Base-by-base conservation (phyloP, 2,888 invertebrate genomes). In the Drosophila multiciliata region DNA sequence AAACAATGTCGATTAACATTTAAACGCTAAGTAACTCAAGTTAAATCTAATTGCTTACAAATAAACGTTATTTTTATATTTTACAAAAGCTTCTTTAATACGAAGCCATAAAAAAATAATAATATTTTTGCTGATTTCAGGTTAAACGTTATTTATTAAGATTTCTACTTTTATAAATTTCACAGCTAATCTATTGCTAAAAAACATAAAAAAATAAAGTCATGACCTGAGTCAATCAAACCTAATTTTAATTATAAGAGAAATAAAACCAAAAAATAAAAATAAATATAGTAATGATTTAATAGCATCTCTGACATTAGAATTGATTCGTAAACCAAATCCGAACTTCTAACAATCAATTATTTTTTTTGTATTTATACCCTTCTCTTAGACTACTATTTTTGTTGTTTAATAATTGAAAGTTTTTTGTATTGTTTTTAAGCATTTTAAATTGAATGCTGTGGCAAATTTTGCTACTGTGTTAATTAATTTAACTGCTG, bases 401-500 rank as follows among this genome's bases (percentile, higher is more conserved):
- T 35, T 35, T 35, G 12, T 6, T 20, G 6, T 7, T 20, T 20
- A 42, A 7, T 42, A 3, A 20, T 12, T 12, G 1, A 0, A 45
- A 12, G 7, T 20, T 20, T 20, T 3, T 7, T 23, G 23, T 8
- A 23, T 8, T 20, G 5, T 3, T 12, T 20, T 20, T 9, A 20
- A 42, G 7, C 42, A 42, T 20, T 20, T 0, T 3, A 20, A 20
- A 20, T 20, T 7, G 8, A 8, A 20, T 20, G 11, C 6, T 20
- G n/a, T 45, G 20, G 15, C 1, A 45, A 45, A 45, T 55, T 52
- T 52, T 15, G 23, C 55, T 45, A 59, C 40, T 36, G 33, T 40
- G 33, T 62, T 57, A 52, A 38, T 40, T 26, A 55, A 33, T 57
- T 32, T 33, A 49, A 32, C 9, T 60, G 26, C 26, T 35, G 33